phyloP scores from a whole-genome alignment of 2,888 invertebrate species.

The Argyra leucocephala region DNA sequence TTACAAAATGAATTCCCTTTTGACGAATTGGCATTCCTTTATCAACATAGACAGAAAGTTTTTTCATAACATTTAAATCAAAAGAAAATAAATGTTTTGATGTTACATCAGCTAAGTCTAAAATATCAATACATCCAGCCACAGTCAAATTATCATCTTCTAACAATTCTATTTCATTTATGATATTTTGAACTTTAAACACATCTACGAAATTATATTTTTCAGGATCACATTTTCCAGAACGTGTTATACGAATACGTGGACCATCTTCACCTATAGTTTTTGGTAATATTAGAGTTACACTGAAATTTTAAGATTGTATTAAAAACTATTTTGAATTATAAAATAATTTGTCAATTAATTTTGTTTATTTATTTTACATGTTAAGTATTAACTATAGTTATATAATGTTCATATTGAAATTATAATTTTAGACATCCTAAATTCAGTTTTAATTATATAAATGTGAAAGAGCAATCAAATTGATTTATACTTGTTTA shows the following conservation, averaged over 20 bases:
- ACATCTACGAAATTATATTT: constrained; percentile 45
- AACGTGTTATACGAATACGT: constrained; percentile 47
- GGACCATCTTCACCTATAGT: constrained; percentile 43
- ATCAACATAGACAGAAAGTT: constrained; percentile 47
- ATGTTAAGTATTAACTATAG: too few relatives aligned
- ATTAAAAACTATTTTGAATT: too few relatives aligned
- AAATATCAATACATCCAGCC: constrained; percentile 45
- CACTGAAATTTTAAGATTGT: too few relatives aligned
- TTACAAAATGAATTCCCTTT: constrained; percentile 51
- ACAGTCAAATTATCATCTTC: constrained; percentile 53
- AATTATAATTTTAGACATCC: too few relatives aligned
- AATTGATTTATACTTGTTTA: too few relatives aligned
- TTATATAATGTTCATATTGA: too few relatives aligned
- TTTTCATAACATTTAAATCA: constrained; percentile 52
- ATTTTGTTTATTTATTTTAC: too few relatives aligned
- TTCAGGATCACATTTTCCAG: constrained; percentile 45
- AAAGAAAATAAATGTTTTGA: constrained; percentile 49
- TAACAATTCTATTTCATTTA: constrained; percentile 50
- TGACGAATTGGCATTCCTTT: constrained; percentile 53
- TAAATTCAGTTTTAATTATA: too few relatives aligned
- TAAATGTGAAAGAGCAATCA: too few relatives aligned
- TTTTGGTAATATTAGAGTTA: constrained; percentile 35
- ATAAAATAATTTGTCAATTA: too few relatives aligned
- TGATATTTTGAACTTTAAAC: constrained; percentile 47
- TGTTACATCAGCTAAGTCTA: constrained; percentile 50